Base-by-base conservation (phyloP, 2,888 invertebrate genomes). In the Caenorhabditis sp. region DNA sequence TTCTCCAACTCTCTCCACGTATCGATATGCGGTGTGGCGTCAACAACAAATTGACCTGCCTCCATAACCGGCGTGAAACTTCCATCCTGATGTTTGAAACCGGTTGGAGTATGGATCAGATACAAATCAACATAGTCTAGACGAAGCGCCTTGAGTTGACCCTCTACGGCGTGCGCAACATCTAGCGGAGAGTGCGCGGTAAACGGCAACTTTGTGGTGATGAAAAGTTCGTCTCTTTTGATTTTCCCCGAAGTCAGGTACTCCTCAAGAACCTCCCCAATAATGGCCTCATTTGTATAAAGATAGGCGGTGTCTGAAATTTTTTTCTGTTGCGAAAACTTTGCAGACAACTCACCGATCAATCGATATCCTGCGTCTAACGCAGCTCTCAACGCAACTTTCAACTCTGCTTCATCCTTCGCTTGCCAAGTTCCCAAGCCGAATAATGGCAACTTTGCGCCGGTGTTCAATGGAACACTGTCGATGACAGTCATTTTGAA, bases 261-360 rank as follows among this genome's bases (percentile, higher is more conserved):
- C 69, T 88, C 88, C 81, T 91, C 90, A 26, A 94, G 89, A 4
- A 92, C 92, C 50, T 89, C 87, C 19, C 92, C 92, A 77, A 94
- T 91, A 64, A 92, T 90, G 61, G 88, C 87, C 88, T 94, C 94
- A 88, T 94, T 94, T 51, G 90, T 89, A 88, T 93, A 94, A 1
- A 92, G 67, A 58, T 59, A 70, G 92, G 60, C 78, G 21, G 78
- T 78, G 53, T 78, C 77, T 77, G 57, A 21, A 70, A 62, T 0
- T 5, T 23, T 58, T 31, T 54, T 27, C n/a, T 14, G 26, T 6
- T 36, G 36, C 4, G 8, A 14, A 51, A 23, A 23, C 51, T 21
- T n/a, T 5, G 37, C 19, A 6, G 37, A 19, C 6, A 10, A 43
- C 43, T 49, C 24, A 89, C 94, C 94, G 61, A 87, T 84, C 36